These are phyloP conservation scores for Cetoscarus ocellatus DNA, from an alignment of 2,797 vertebrate genomes.

Conservation along the genomic window DNA sequence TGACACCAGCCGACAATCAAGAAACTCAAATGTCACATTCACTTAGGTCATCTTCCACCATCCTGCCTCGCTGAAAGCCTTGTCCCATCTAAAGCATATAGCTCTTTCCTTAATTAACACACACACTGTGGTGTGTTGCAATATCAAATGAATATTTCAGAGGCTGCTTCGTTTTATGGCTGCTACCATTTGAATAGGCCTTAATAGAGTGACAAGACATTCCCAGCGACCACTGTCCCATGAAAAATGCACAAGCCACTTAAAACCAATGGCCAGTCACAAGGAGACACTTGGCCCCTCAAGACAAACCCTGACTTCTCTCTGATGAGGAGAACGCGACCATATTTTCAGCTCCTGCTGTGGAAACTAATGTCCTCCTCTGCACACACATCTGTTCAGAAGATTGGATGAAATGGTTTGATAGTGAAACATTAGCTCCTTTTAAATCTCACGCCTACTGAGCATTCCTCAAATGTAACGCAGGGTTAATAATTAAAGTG, in stretches of 20 bases:
- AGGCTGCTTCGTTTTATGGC: constrained; percentile 72
- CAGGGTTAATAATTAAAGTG: constrained; percentile 84
- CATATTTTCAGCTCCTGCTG: constrained; percentile 70
- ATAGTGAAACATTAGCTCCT: constrained; percentile 86
- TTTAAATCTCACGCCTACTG: constrained; percentile 81
- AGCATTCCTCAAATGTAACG: constrained; percentile 86
- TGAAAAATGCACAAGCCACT: constrained; percentile 89
- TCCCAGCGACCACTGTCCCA: constrained; percentile 77
- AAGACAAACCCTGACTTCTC: constrained; percentile 76
- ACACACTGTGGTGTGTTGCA: constrained; percentile 73
- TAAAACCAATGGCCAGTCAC: constrained; percentile 84
- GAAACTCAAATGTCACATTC: constrained; percentile 55
- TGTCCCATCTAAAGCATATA: constrained; percentile 69
- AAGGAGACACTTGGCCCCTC: constrained; percentile 78
- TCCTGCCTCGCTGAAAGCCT: constrained; percentile 57
- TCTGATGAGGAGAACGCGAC: constrained; percentile 70
- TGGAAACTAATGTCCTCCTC: constrained; percentile 72
- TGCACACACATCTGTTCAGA: constrained; percentile 72
- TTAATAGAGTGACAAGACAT: constrained; percentile 85
- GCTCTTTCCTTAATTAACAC: constrained; percentile 83
- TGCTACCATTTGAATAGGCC: constrained; percentile 79
- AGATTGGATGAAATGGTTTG: constrained; percentile 81
- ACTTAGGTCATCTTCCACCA: constrained; percentile 64
- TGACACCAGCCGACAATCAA: constrained; percentile 34
- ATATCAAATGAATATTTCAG: constrained; percentile 85